Conservation (phyloP, 2,888 invertebrate species). For the Cephonodes hylas region DNA sequence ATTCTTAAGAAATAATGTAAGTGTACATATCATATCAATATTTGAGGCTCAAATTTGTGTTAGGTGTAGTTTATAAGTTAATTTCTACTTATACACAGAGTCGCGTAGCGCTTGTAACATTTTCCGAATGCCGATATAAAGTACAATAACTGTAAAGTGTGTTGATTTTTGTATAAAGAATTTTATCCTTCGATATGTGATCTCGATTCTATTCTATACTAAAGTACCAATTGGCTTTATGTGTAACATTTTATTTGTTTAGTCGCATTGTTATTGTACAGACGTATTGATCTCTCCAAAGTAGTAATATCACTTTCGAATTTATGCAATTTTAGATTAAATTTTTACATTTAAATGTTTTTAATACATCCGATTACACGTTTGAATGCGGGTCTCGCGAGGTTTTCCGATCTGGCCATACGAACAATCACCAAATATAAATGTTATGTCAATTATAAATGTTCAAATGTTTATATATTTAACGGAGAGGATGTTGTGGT, state of each 20-base stretch:
- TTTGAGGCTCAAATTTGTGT: constrained; percentile 59
- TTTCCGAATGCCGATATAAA: constrained; percentile 68
- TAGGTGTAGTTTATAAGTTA: constrained; percentile 53
- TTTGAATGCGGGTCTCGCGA: neutral
- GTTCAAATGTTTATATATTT: constrained; percentile 62
- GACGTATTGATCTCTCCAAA: constrained; percentile 45
- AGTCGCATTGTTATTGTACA: constrained; percentile 49
- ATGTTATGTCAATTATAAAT: constrained; percentile 66
- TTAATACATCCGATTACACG: constrained; percentile 22
- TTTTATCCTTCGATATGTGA: constrained; percentile 71
- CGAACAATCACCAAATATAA: constrained; percentile 37
- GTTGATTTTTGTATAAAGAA: constrained; percentile 63
- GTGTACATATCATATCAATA: constrained; percentile 59
- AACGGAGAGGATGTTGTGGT: constrained; percentile 39
- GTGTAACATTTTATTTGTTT: constrained; percentile 39
- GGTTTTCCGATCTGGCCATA: constrained; percentile 42
- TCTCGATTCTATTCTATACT: constrained; percentile 67
- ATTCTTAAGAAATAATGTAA: constrained; percentile 32
- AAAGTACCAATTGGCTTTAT: constrained; percentile 52
- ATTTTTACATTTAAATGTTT: constrained; percentile 54
- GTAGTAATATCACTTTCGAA: constrained; percentile 59
- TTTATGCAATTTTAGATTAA: constrained; percentile 70
- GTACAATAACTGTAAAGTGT: constrained; percentile 69
- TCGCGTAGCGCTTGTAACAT: constrained; percentile 59
- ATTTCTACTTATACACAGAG: constrained; percentile 19